phyloP scores from a whole-genome alignment of 2,888 invertebrate species.

The Griposia aprilina region DNA sequence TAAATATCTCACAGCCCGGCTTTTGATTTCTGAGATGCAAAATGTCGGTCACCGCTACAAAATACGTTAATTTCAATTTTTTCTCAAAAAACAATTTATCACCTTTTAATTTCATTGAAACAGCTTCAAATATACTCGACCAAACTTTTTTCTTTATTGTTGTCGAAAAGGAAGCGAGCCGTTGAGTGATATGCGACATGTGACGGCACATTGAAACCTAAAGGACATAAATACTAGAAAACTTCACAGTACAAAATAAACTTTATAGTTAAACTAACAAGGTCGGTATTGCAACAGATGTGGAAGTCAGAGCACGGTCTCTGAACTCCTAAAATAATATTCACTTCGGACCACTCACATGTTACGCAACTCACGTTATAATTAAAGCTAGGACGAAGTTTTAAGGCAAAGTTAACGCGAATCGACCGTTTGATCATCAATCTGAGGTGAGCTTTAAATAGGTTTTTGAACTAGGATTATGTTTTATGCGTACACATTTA shows the following conservation, averaged over 20 bases:
- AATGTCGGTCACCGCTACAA: constrained; percentile 22
- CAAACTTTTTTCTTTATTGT: constrained; percentile 83
- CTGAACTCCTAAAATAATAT: constrained; percentile 90
- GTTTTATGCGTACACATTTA: constrained; percentile 30
- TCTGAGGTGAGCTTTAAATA: constrained; percentile 45
- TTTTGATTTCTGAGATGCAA: constrained; percentile 11
- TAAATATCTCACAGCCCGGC: neutral
- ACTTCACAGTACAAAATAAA: constrained; percentile 76
- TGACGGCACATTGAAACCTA: constrained; percentile 76
- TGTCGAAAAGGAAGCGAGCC: constrained; percentile 88
- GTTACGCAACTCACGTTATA: constrained; percentile 89
- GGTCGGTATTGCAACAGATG: constrained; percentile 74
- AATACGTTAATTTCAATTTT: constrained; percentile 4
- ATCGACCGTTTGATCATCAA: constrained; percentile 69
- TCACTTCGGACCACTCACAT: constrained; percentile 87
- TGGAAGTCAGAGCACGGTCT: constrained; percentile 78
- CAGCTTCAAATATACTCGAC: constrained; percentile 70
- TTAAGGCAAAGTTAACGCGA: constrained; percentile 80
- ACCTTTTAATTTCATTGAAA: constrained; percentile 77
- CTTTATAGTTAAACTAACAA: constrained; percentile 76
- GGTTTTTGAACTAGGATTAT: constrained; percentile 19
- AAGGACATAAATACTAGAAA: constrained; percentile 76
- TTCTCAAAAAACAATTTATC: constrained; percentile 64
- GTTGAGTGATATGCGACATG: constrained; percentile 90
- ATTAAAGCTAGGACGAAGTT: constrained; percentile 86